Evolutionary conservation across 2,797 vertebrate species (phyloP), one percentile per base, ranked within the genome.

Genomic region (Eremophila alpestris): DNA sequence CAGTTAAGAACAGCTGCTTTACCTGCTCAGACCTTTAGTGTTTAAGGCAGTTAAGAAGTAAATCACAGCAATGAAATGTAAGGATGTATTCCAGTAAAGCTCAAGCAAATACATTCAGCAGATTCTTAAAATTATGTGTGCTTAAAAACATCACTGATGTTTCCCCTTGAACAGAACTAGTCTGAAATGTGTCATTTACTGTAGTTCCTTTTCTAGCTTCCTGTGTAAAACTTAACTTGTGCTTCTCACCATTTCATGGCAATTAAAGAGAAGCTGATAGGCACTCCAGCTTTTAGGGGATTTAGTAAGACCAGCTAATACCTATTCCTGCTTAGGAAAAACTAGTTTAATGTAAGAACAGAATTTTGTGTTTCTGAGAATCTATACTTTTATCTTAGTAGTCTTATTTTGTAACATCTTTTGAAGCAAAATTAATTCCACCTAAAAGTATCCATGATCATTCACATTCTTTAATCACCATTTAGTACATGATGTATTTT

Each of bases 1-100:
- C 23, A 52, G 58, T 64, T 76, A 65, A 85, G 59, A 64, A 65
- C 38, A 69, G n/a, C 55, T 69, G 30, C 19, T 51, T 73, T 70
- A 83, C n/a, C 46, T 71, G 21, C 62, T 83, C 21, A 71, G 58
- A 45, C 38, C 7, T 81, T 86, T 64, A 71, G 30, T 58, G 40
- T n/a, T 81, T 68, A 68, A 78, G 55, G 80, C 45, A 63, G n/a
- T 86, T 83, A 89, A 59, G 64, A 67, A 45, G 74, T 78, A 87
- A 93, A 83, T 89, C 43, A 64, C 36, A 83, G 48, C 54, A 93
- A 68, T 82, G 75, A 93, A 91, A 71, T 89, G 56, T 55, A 75
- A 91, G 41, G 20, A 59, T 68, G 30, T 75, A n/a, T 78, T 90
- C 54, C 6, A 10, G 77, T 83, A 56, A 81, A 83, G 48, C 56